Evolutionary conservation across 2,888 invertebrate genomes (phyloP).

Genomic region (Aphrophora alni): DNA sequence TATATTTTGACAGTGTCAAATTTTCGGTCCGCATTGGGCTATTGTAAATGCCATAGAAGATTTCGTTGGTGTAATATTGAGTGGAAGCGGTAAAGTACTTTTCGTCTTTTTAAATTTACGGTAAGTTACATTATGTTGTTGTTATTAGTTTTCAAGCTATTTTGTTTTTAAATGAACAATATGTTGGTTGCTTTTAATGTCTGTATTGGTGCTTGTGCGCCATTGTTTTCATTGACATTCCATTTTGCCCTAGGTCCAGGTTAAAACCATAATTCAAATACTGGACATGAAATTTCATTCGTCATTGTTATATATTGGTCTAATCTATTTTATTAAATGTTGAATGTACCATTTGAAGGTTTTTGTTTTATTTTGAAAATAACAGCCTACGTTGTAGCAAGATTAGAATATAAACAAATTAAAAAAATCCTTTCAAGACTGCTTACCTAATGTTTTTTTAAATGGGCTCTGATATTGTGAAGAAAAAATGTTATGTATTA

Average conservation of each 20-base stretch:
- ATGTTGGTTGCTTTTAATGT: neutral
- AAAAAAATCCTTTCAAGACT: too few relatives aligned
- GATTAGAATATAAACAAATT: too few relatives aligned
- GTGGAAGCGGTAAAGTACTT: constrained; percentile 17
- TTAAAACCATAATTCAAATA: neutral
- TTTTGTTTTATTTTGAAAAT: too few relatives aligned
- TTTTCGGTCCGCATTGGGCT: constrained; percentile 24
- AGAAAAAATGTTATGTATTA: too few relatives aligned
- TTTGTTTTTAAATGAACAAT: neutral
- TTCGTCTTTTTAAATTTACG: constrained; percentile 24
- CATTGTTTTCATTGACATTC: constrained; percentile 19
- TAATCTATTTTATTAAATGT: too few relatives aligned
- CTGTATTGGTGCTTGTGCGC: constrained; percentile 6
- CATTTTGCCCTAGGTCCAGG: constrained; percentile 15
- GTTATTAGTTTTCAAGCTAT: neutral
- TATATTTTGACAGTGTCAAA: constrained; percentile 34
- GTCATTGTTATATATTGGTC: too few relatives aligned
- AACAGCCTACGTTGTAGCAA: too few relatives aligned
- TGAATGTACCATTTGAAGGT: too few relatives aligned
- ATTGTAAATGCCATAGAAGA: constrained; percentile 17
- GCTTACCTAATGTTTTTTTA: too few relatives aligned
- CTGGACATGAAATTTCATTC: too few relatives aligned
- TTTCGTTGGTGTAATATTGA: constrained; percentile 29
- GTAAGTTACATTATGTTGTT: constrained; percentile 2
- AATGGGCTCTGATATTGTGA: too few relatives aligned